Conservation (phyloP, 1,140 invertebrate species). For the Brachionus asplanchnoidis region DNA sequence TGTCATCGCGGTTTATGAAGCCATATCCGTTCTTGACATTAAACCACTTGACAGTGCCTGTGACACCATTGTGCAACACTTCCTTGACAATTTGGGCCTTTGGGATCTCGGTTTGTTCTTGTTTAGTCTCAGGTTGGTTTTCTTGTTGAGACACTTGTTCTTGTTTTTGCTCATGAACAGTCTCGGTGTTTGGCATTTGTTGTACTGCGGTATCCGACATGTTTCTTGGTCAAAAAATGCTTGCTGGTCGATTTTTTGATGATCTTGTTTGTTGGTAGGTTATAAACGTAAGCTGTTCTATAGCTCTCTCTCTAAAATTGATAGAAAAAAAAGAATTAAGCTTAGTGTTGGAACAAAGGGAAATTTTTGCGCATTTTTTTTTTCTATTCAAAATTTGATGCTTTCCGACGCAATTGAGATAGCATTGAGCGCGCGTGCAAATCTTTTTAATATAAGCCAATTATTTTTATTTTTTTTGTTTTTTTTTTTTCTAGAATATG, state of each 20-base stretch:
- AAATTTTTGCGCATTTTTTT: neutral
- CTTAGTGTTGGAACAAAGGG: neutral
- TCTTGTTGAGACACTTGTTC: neutral
- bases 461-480: no score
- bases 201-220: slow-evolving; percentile 12
- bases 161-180: neutral
- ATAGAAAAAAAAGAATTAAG: neutral
- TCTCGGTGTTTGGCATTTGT: neutral
- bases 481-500: neutral
- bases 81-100: slow-evolving; percentile 19
- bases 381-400: neutral
- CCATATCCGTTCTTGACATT: neutral
- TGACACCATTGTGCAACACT: slow-evolving; percentile 56
- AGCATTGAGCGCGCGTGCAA: neutral
- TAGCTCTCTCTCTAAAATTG: neutral
- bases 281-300: neutral
- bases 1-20: slow-evolving; percentile 95
- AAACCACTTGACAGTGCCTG: slow-evolving; percentile 91
- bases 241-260: slow-evolving; percentile 20
- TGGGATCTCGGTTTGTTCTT: neutral
- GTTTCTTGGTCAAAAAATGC: slow-evolving; percentile 8
- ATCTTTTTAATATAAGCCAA: neutral
- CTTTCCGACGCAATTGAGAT: neutral
- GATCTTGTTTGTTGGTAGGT: neutral
- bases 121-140: neutral